phyloP scores from a whole-genome alignment of 1,140 invertebrate species.

The Drosophila seguyi region DNA sequence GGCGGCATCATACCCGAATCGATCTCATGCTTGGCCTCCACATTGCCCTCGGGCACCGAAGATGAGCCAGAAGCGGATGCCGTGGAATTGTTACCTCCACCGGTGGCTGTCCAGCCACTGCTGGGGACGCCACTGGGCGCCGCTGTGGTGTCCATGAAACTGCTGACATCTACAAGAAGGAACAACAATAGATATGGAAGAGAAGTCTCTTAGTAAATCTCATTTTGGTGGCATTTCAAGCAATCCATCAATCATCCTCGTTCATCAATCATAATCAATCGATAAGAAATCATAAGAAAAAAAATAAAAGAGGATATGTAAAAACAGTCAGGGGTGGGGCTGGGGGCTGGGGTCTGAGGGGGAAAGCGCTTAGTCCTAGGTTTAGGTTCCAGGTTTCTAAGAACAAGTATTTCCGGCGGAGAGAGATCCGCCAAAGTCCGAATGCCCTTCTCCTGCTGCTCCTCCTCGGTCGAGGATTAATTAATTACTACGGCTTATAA shows the following conservation, averaged over 20 bases:
- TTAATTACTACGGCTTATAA: constrained; percentile 22
- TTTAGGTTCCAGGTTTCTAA: constrained; percentile 35
- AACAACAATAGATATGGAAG: constrained; percentile 43
- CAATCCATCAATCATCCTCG: constrained; percentile 8
- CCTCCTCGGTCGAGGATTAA: background rate
- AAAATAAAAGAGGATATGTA: constrained; percentile 27
- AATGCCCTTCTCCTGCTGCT: constrained; percentile 11
- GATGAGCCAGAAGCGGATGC: background rate
- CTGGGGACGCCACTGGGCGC: constrained; percentile 15
- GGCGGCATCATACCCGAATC: constrained; percentile 88
- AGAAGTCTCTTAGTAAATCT: constrained; percentile 56
- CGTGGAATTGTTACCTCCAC: background rate
- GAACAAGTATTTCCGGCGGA: constrained; percentile 7
- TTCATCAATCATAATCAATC: constrained; percentile 7
- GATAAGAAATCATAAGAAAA: constrained; percentile 30
- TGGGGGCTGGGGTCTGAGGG: background rate
- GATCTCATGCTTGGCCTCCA: constrained; percentile 86
- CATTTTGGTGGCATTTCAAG: constrained; percentile 36
- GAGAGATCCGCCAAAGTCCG: constrained; percentile 25
- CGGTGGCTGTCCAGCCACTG: constrained; percentile 7
- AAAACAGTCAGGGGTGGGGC: constrained; percentile 14
- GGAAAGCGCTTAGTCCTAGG: constrained; percentile 31
- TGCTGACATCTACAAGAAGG: constrained; percentile 73
- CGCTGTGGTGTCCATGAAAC: constrained; percentile 72
- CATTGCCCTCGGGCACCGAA: constrained; percentile 9